Evolutionary conservation across 2,797 vertebrate species (phyloP).

Genomic region (Falco berigora): DNA sequence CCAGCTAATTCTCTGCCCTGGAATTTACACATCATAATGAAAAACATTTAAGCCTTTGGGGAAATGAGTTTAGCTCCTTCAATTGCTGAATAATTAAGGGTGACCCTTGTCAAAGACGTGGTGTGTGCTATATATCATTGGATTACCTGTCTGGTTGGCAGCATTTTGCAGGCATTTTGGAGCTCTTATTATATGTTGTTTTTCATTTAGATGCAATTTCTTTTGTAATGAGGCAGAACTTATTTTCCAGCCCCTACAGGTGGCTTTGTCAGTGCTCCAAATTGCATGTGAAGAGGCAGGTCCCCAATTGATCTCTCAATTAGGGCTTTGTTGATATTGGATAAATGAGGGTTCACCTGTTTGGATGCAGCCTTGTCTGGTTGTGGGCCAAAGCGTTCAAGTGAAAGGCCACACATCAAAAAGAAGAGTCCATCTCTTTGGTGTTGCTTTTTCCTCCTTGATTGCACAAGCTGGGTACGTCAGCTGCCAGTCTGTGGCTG

Average conservation of each 20-base stretch:
- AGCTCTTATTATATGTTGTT: neutral
- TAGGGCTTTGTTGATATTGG: neutral
- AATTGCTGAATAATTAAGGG: neutral
- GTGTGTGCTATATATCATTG: neutral
- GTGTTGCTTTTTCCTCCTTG: neutral
- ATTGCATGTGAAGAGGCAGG: neutral
- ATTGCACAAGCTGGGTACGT: rapidly evolving
- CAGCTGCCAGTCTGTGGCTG: neutral
- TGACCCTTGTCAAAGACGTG: neutral
- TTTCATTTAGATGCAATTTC: constrained; percentile 52
- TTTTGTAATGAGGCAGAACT: constrained; percentile 57
- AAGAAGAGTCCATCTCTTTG: too few species aligned
- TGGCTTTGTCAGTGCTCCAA: constrained; percentile 41
- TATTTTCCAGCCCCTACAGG: constrained; percentile 37
- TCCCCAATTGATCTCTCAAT: neutral
- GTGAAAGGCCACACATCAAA: rapidly evolving
- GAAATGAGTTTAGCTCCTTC: neutral
- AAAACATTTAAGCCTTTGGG: neutral
- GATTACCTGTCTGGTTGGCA: neutral
- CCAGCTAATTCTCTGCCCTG: neutral
- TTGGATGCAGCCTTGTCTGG: neutral
- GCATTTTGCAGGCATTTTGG: neutral
- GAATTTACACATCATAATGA: neutral
- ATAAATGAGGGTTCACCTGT: neutral
- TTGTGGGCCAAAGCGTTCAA: neutral